Percentiles rank a stretch among this genome's conserved stretches.
These are phyloP conservation scores for Panurus biarmicus DNA, from an alignment of 2,113 vertebrate genomes.

Conservation along the genomic window DNA sequence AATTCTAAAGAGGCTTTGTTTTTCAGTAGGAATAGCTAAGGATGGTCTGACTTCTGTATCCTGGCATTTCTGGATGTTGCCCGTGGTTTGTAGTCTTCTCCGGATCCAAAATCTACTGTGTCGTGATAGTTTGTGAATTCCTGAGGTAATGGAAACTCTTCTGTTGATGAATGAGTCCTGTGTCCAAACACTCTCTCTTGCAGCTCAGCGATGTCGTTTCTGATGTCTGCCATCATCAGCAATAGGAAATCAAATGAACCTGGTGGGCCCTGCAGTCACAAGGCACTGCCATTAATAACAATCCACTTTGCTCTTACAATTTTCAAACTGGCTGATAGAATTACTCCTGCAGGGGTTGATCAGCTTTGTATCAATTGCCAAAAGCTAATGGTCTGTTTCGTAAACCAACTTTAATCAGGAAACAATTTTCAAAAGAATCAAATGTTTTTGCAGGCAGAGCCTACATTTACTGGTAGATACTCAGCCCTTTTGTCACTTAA, in stretches of 20 bases:
- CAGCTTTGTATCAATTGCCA: not conserved
- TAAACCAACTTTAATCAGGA: not conserved
- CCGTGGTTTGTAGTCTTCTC: constrained; percentile 79
- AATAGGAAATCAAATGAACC: constrained; percentile 96
- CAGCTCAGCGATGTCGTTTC: constrained; percentile 90
- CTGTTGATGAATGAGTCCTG: constrained; percentile 73
- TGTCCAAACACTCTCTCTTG: constrained; percentile 86
- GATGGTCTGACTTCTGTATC: constrained; percentile 69
- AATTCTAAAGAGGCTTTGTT: constrained; percentile 21
- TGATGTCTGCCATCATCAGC: constrained; percentile 94
- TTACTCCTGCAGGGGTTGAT: not conserved
- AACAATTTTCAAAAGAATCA: not conserved
- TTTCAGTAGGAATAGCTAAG: constrained; percentile 38
- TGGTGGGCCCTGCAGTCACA: constrained; percentile 81
- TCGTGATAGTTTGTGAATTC: constrained; percentile 83
- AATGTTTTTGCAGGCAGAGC: not conserved
- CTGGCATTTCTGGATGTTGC: constrained; percentile 66
- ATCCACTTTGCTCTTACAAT: not conserved
- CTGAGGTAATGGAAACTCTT: constrained; percentile 80
- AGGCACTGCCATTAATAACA: not conserved
- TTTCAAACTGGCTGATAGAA: not conserved
- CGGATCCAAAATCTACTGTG: constrained; percentile 81
- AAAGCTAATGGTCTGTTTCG: not conserved
- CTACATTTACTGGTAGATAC: not conserved
- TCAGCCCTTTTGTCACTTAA: not conserved